A percentile compares a stretch with the other conserved stretches of the same genome.
phyloP scores from a whole-genome alignment of 2,797 vertebrate species.

The Tauraco hartlaubi region DNA sequence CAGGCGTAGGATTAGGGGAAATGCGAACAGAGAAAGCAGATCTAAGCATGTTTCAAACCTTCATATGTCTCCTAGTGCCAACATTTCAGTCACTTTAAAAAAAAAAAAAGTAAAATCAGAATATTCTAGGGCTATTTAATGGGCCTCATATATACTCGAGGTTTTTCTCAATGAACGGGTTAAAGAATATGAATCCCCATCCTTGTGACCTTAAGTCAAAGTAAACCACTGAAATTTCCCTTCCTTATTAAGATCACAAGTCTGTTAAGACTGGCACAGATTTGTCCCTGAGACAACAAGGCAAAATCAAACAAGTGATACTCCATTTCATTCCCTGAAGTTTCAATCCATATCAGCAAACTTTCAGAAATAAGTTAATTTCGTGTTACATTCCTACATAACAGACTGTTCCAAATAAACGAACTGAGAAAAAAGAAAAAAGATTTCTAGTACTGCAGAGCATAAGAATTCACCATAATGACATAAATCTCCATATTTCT shows the following conservation, averaged over 20 bases:
- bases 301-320: not conserved
- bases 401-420: not conserved
- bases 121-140: not conserved
- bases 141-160: not conserved
- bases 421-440: not conserved
- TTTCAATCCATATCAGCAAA: not conserved
- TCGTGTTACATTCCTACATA: not conserved
- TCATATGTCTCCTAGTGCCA: not conserved
- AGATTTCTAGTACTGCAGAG: not conserved
- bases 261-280: not conserved
- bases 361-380: not conserved
- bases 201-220: not conserved
- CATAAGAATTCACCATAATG: not conserved
- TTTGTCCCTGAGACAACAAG: not conserved
- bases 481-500: not conserved
- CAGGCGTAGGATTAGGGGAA: not conserved
- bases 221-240: not conserved
- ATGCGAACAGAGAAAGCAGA: not conserved
- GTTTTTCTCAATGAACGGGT: rapidly evolving
- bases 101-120: not conserved
- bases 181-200: not conserved
- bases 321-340: not conserved
- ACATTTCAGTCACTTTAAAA: not conserved
- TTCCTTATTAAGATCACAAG: not conserved
- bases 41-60: not conserved